These are phyloP conservation scores for Trichomalopsis sarcophagae DNA, from an alignment of 1,140 invertebrate genomes.

Conservation along the genomic window DNA sequence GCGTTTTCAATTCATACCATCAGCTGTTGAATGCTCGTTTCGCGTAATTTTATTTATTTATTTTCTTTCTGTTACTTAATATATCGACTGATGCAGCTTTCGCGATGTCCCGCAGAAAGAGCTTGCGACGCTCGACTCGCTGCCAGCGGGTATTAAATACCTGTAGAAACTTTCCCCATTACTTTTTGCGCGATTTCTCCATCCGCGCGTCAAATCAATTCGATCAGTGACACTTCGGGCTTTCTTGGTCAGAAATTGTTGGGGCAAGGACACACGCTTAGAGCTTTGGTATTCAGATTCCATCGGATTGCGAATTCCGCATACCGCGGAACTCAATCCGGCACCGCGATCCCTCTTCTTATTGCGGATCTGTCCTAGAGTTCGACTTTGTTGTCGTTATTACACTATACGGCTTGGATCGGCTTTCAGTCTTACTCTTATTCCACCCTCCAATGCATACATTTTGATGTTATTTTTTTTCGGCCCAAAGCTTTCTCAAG, in stretches of 20 bases:
- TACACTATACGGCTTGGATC: too few relatives aligned
- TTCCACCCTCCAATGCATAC: neutral
- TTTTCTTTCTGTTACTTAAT: too few relatives aligned
- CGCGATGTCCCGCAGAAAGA: too few relatives aligned
- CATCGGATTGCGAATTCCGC: slow-evolving; percentile 70
- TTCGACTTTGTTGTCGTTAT: neutral
- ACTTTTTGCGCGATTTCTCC: slow-evolving; percentile 10
- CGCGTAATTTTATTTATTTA: too few relatives aligned
- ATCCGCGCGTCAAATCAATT: slow-evolving; percentile 28
- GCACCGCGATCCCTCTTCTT: slow-evolving; percentile 56
- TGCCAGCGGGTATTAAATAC: neutral
- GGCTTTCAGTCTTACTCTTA: neutral
- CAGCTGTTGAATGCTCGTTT: too few relatives aligned
- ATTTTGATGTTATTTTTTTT: too few relatives aligned
- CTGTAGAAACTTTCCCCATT: slow-evolving; percentile 20
- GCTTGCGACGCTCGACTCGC: too few relatives aligned
- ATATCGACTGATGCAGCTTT: too few relatives aligned
- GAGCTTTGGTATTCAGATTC: slow-evolving; percentile 66
- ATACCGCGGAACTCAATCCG: slow-evolving; percentile 47
- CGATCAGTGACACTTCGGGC: slow-evolving; percentile 19
- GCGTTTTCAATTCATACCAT: too few relatives aligned
- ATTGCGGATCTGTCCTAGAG: slow-evolving; percentile 46
- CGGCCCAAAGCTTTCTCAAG: too few relatives aligned
- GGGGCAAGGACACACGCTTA: slow-evolving; percentile 58
- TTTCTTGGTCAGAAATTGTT: slow-evolving; percentile 49